Percentiles rank a stretch among this genome's conserved stretches.
Evolutionary conservation across 2,113 vertebrate genomes (phyloP).

Genomic region (Murina feae): DNA sequence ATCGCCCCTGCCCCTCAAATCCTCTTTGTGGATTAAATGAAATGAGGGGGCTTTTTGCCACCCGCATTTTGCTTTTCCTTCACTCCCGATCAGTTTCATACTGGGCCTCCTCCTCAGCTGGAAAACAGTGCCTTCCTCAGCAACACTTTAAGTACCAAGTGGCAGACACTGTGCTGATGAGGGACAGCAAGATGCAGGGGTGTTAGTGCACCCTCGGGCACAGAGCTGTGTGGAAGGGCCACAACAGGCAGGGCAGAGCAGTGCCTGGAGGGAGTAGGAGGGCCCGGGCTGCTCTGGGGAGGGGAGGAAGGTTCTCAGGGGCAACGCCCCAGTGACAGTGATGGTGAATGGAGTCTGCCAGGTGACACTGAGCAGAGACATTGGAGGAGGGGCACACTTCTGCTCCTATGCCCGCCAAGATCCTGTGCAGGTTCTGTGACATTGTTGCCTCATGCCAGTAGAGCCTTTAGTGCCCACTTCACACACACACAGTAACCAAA

Average conservation of each 20-base stretch:
- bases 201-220: accelerated
- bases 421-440: too few relatives aligned
- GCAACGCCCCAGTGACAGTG: accelerated
- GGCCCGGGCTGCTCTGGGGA: accelerated
- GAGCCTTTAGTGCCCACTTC: neutral
- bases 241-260: accelerated
- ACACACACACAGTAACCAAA: neutral
- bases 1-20: neutral
- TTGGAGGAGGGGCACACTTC: neutral
- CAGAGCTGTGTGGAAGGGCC: neutral
- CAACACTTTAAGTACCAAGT: neutral
- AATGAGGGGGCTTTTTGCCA: too few relatives aligned
- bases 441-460: neutral
- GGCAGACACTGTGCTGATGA: neutral
- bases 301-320: neutral
- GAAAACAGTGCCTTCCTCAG: neutral
- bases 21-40: neutral
- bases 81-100: neutral
- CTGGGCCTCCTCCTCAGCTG: neutral
- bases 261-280: neutral
- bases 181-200: neutral
- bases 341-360: neutral
- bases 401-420: neutral
- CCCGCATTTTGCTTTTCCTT: neutral
- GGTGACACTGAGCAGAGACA: neutral